These are phyloP conservation scores for Todiramphus chloris DNA, from an alignment of 2,113 vertebrate genomes.

Conservation along the genomic window DNA sequence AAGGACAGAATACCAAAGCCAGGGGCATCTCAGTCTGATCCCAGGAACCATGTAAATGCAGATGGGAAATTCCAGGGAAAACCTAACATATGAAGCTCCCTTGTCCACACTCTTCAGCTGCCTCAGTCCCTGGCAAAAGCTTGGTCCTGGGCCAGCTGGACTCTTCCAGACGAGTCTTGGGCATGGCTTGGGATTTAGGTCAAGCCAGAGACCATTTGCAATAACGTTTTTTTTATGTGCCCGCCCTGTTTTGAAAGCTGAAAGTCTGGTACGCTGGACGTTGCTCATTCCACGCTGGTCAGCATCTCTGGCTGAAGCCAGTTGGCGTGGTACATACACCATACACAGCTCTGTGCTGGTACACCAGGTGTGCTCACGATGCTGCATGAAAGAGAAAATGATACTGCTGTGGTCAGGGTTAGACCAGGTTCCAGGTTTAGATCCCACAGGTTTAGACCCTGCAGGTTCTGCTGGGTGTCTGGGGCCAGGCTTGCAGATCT, in stretches of 20 bases:
- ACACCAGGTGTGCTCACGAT: fast-evolving
- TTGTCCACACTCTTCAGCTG: not conserved
- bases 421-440: not conserved
- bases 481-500: not conserved
- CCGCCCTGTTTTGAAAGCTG: not conserved
- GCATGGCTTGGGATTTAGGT: not conserved
- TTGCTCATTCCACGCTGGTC: not conserved
- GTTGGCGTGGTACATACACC: fast-evolving
- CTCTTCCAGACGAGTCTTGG: not conserved
- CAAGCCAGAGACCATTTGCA: not conserved
- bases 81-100: not conserved
- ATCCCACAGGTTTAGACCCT: not conserved
- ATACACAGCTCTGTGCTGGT: fast-evolving
- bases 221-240: not conserved
- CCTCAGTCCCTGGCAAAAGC: not conserved
- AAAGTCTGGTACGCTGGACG: not conserved
- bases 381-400: not conserved
- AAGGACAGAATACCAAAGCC: not conserved
- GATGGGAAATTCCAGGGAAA: not conserved
- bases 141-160: not conserved
- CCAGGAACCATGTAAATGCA: not conserved
- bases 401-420: not conserved
- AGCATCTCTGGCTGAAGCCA: fast-evolving
- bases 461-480: not conserved
- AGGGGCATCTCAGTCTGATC: not conserved